Evolutionary conservation across 2,113 vertebrate species (phyloP).

Genomic region (Engraulis encrasicolus): DNA sequence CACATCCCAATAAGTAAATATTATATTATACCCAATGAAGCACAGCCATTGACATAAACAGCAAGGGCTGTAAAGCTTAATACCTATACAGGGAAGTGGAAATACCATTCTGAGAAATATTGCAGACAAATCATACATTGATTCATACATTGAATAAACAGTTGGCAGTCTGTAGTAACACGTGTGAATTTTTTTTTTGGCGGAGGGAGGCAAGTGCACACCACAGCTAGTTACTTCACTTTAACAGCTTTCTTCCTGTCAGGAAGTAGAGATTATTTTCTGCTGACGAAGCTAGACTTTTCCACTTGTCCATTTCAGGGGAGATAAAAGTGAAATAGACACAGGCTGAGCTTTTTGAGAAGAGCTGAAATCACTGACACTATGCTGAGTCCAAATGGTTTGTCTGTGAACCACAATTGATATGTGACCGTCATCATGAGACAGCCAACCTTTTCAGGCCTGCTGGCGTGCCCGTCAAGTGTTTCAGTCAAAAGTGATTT

Average conservation of each 20-base stretch:
- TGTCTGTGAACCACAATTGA: too few species aligned
- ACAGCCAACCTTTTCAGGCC: too few species aligned
- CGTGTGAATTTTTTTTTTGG: too few species aligned
- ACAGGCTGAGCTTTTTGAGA: background rate
- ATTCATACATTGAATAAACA: background rate
- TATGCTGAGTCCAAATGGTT: too few species aligned
- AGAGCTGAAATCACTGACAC: background rate
- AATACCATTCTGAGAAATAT: background rate
- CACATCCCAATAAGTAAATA: background rate
- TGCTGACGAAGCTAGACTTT: background rate
- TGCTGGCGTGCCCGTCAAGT: background rate
- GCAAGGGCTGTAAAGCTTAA: constrained; percentile 11
- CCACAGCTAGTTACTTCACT: background rate
- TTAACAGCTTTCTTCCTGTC: background rate
- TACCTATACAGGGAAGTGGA: too few species aligned
- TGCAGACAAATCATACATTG: background rate
- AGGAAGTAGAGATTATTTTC: background rate
- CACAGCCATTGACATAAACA: constrained; percentile 15
- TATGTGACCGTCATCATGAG: too few species aligned
- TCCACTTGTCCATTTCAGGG: background rate
- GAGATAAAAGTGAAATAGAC: background rate
- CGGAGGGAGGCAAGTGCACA: background rate
- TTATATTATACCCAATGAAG: background rate
- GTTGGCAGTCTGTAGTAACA: background rate
- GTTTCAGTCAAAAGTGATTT: background rate